A percentile compares a stretch with the other conserved stretches of the same genome.
These are phyloP conservation scores for Choloepus didactylus DNA, from an alignment of 2,797 vertebrate genomes.

Conservation along the genomic window DNA sequence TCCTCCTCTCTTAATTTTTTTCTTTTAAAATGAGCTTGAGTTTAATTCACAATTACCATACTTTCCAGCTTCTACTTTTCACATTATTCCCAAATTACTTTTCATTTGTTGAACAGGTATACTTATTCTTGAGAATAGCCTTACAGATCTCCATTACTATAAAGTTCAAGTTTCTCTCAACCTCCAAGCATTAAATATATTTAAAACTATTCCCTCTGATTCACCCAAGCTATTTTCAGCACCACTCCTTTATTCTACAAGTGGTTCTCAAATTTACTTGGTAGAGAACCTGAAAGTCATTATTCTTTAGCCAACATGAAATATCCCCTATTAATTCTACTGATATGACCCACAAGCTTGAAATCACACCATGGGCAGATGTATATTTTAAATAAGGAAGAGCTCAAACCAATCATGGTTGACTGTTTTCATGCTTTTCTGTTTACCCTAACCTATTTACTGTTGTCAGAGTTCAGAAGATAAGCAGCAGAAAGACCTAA, in stretches of 20 bases:
- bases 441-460: constrained; percentile 57
- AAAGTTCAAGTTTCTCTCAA: constrained; percentile 58
- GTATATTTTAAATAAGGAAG: constrained; percentile 62
- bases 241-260: not conserved
- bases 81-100: constrained; percentile 25
- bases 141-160: constrained; percentile 36
- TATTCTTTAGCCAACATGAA: not conserved
- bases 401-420: constrained; percentile 54
- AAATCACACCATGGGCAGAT: constrained; percentile 35
- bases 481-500: not conserved
- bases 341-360: not conserved
- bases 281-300: not conserved
- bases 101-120: constrained; percentile 42
- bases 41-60: constrained; percentile 21
- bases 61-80: constrained; percentile 29
- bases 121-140: not conserved
- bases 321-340: not conserved
- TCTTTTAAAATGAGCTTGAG: not conserved
- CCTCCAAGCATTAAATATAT: constrained; percentile 12
- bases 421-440: constrained; percentile 59
- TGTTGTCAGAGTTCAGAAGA: constrained; percentile 37
- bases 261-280: not conserved
- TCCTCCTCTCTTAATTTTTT: not conserved
- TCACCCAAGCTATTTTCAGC: constrained; percentile 54
- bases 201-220: constrained; percentile 69